phyloP scores from a whole-genome alignment of 37 sponge, comb jelly and placozoan species.

The Chondrosia reniformis region DNA sequence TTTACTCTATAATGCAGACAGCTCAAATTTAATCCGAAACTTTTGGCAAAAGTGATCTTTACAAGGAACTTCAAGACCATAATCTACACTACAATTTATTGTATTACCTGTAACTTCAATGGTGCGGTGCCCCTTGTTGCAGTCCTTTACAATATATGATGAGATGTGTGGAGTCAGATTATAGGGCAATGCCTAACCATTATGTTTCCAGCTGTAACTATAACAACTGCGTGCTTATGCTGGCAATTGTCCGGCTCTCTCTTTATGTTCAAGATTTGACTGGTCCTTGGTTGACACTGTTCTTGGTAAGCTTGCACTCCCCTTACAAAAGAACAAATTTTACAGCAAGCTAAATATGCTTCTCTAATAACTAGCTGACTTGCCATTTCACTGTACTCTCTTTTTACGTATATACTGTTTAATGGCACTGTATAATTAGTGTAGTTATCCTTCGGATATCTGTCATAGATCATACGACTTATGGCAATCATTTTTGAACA shows the following conservation, averaged over 20 bases:
- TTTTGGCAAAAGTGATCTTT: not conserved
- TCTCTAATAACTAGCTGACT: too few species aligned
- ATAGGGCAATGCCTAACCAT: not conserved
- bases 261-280: not conserved
- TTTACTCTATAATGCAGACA: not conserved
- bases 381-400: too few species aligned
- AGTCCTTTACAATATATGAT: not conserved
- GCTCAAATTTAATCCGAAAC: not conserved
- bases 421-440: too few species aligned
- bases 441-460: too few species aligned
- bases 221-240: not conserved
- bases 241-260: not conserved
- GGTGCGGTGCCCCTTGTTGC: conserved; percentile 9
- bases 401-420: too few species aligned
- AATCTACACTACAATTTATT: not conserved
- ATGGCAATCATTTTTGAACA: too few species aligned
- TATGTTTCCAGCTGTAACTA: not conserved
- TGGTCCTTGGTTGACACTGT: not conserved
- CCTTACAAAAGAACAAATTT: not conserved
- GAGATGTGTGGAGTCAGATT: conserved; percentile 5
- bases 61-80: conserved; percentile 14
- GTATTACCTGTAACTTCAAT: not conserved
- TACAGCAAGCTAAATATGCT: too few species aligned
- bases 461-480: too few species aligned
- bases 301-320: not conserved